Conservation (phyloP, 2,113 vertebrate genomes). For the Helogale parvula region DNA sequence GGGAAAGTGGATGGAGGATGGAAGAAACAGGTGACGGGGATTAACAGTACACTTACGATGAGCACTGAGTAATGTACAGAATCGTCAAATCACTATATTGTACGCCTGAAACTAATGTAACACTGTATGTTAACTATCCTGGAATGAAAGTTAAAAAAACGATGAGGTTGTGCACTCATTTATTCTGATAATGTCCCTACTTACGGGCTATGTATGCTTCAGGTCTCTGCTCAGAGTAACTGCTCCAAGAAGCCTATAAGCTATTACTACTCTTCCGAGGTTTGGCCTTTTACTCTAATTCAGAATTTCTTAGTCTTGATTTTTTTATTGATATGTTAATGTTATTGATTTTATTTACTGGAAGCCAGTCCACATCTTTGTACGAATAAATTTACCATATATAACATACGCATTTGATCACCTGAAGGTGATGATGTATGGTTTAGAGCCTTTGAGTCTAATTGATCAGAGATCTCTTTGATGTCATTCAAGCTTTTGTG, state of each 20-base stretch:
- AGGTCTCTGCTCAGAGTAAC: background rate
- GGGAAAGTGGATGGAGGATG: background rate
- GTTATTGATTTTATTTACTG: conserved; percentile 23
- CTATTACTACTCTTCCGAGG: background rate
- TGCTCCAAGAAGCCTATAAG: background rate
- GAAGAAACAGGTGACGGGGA: background rate
- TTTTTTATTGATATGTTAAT: background rate
- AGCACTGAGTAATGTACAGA: background rate
- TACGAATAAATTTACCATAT: background rate
- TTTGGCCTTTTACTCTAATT: background rate
- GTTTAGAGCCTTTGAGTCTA: background rate
- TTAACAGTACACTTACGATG: background rate
- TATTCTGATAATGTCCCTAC: background rate
- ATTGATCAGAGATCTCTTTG: background rate
- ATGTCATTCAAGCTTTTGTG: background rate
- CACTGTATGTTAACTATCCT: background rate
- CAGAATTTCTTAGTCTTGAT: conserved; percentile 17
- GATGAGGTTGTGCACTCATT: background rate
- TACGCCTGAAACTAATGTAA: background rate
- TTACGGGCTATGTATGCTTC: no score
- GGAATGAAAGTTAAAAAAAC: background rate
- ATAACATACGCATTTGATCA: background rate
- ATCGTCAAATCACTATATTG: background rate
- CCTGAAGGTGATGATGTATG: background rate
- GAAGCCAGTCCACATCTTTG: background rate